Evolutionary conservation across 2,797 vertebrate genomes (phyloP), one percentile per base, ranked within the genome.

Genomic region (Sylvia borin): DNA sequence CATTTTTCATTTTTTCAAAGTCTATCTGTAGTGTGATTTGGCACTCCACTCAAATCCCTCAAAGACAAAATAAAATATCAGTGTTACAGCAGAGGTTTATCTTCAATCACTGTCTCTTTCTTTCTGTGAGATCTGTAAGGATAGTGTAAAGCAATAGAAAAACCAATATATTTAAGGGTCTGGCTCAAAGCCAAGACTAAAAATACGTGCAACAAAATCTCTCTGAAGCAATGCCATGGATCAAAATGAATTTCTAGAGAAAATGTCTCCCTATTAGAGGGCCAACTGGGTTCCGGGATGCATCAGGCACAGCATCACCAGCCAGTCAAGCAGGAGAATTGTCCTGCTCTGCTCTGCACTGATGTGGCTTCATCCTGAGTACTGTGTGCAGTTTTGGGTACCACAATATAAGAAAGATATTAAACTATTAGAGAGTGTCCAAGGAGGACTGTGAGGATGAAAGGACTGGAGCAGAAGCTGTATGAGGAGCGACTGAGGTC

Each of bases 41-140:
- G 29, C 47, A 77, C 57, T 64, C 27, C 48, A 32, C 22, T 85
- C 48, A 81, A 85, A 93, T 88, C 40, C 31, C 40, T 88, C 79
- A 80, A 94, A 87, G 51, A 70, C 50, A 62, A 87, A 86, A 68
- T 78, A 76, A 92, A 88, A 64, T 14, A 66, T 58, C 71, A 71
- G 9, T 77, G 24, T 90, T 90, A 50, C 17, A 77, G 85, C 3
- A 71, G 65, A 75, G 40, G 10, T 74, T 94, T 90, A 60, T 93
- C 61, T 85, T 96, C 82, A 88, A 50, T 83, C 88, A 77, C 60
- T 81, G 24, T 88, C 38, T 85, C 58, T 82, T 75, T 88, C 65
- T 85, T 92, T 65, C 82, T 77, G 43, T 50, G 88, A 80, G 57
- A 92, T 85, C 61, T 91, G 61, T 91, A 77, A 42, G n/a, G 53